These are phyloP conservation scores for Tympanoctomys barrerae DNA, from an alignment of 2,797 vertebrate species.

Conservation along the genomic window DNA sequence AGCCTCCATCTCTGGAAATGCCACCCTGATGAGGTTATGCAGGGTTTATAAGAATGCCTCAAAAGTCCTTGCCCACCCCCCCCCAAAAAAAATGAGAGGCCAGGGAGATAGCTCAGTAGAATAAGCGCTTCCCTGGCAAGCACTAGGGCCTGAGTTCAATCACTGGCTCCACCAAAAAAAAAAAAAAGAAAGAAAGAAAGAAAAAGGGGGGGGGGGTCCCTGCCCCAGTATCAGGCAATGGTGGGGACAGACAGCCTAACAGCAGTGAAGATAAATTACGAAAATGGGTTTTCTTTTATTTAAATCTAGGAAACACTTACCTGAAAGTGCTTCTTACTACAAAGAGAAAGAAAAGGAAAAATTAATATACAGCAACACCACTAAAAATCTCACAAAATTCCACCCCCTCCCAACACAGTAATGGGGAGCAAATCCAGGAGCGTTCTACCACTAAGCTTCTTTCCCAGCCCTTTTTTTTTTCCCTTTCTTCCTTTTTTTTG, in stretches of 20 bases:
- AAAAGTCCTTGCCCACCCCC: background rate
- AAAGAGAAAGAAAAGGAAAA: constrained; percentile 21
- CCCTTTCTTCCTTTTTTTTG: too few relatives aligned
- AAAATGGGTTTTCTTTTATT: background rate
- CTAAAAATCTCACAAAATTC: background rate
- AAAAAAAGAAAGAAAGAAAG: too few relatives aligned
- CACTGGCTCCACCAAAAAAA: too few relatives aligned
- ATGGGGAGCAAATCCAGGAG: background rate
- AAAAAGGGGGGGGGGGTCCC: too few relatives aligned
- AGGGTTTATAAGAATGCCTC: background rate
- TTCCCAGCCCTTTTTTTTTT: background rate
- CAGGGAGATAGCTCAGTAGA: too few relatives aligned
- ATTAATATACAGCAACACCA: constrained; percentile 51
- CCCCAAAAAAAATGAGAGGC: too few relatives aligned
- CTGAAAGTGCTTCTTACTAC: constrained; percentile 83
- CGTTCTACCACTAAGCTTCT: background rate
- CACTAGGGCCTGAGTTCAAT: too few relatives aligned
- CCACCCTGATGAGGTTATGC: background rate
- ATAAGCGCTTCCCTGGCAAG: too few relatives aligned
- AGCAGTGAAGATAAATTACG: background rate
- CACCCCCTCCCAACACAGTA: background rate
- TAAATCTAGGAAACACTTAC: constrained; percentile 80
- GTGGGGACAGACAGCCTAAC: background rate
- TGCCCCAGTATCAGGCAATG: background rate
- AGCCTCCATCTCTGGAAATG: background rate